Percentiles rank a stretch among this genome's conserved stretches.
These are phyloP conservation scores for Ophioderma brevispina DNA, from an alignment of 35 echinoderm and acorn worm species.

Conservation along the genomic window DNA sequence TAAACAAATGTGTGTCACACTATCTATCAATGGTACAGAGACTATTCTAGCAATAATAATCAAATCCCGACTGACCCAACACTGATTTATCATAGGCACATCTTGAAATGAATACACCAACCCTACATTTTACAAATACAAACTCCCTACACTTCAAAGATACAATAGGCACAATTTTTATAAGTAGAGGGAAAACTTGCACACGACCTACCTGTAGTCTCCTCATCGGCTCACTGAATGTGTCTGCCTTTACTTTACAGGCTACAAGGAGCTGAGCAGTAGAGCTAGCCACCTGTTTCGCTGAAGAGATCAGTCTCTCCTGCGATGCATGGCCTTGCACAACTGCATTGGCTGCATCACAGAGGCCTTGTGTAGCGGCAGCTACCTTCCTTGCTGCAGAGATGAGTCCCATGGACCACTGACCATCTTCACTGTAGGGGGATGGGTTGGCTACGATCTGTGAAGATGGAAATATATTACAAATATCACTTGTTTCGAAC, in stretches of 20 bases:
- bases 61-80: no score
- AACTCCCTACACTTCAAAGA: no score
- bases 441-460: constrained; percentile 77
- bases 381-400: constrained; percentile 94
- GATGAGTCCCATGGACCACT: constrained; percentile 98
- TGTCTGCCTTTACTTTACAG: constrained; percentile 96
- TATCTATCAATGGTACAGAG: no score
- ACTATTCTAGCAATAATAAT: no score
- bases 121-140: no score
- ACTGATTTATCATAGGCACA: no score
- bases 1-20: no score
- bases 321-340: constrained; percentile 94
- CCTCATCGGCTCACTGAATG: constrained; percentile 95
- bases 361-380: constrained; percentile 94
- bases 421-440: constrained; percentile 91
- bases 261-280: constrained; percentile 95
- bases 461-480: no score
- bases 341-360: constrained; percentile 90
- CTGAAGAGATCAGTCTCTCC: constrained; percentile 90
- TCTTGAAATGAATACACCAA: no score
- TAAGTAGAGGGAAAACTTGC: no score
- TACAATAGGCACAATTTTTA: no score
- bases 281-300: constrained; percentile 91
- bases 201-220: constrained; percentile 91
- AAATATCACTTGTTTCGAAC: no score